Conservation (phyloP, 1,140 invertebrate genomes). For the Ridgeia piscesae region DNA sequence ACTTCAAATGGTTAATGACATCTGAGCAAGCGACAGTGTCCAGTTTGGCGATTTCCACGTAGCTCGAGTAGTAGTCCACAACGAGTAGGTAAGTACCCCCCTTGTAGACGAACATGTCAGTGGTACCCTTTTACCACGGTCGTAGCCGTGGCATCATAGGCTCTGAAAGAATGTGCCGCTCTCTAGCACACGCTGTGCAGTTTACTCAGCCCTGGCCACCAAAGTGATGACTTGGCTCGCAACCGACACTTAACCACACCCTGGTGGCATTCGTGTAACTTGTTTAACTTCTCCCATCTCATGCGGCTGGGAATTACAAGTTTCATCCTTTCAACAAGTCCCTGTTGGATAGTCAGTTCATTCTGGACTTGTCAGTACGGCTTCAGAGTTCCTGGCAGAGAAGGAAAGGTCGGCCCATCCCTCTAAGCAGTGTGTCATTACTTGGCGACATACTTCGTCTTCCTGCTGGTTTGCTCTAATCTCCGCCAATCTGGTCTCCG, state of each 20-base stretch:
- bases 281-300: slow-evolving; percentile 14
- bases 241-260: slow-evolving; percentile 30
- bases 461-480: background rate
- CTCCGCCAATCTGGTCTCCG: background rate
- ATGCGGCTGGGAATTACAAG: slow-evolving; percentile 15
- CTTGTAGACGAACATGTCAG: slow-evolving; percentile 23
- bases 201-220: slow-evolving; percentile 33
- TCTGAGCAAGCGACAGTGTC: background rate
- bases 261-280: slow-evolving; percentile 31
- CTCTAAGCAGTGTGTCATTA: slow-evolving; percentile 5
- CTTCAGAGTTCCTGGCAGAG: slow-evolving; percentile 13
- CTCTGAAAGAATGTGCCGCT: too few relatives aligned
- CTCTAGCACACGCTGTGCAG: slow-evolving; percentile 17
- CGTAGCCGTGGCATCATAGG: background rate
- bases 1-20: slow-evolving; percentile 18
- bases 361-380: slow-evolving; percentile 14
- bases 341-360: slow-evolving; percentile 19
- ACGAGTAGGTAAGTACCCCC: slow-evolving; percentile 12
- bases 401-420: background rate
- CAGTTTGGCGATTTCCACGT: slow-evolving; percentile 21
- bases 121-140: slow-evolving; percentile 21
- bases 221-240: slow-evolving; percentile 29
- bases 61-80: slow-evolving; percentile 24
- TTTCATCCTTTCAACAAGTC: slow-evolving; percentile 17
- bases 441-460: background rate